Conservation (phyloP, 2,888 invertebrate species). For the Eubasilissa splendida region DNA sequence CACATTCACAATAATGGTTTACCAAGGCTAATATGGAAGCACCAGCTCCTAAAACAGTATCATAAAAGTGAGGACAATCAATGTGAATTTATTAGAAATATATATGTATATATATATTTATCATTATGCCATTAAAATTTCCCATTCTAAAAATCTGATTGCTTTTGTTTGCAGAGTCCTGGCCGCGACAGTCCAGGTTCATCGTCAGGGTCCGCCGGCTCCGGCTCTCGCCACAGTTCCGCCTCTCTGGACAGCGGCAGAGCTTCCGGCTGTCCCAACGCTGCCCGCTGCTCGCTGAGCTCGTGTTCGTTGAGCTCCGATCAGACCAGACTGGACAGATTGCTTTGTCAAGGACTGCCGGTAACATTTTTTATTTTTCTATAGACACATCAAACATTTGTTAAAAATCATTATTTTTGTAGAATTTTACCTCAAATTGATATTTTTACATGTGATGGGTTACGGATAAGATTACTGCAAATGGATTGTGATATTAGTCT, state of each 20-base stretch:
- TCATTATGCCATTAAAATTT: not conserved
- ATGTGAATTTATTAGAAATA: not conserved
- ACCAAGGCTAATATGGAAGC: no score
- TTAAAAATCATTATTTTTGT: no score
- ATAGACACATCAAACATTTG: no score
- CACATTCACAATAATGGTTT: no score
- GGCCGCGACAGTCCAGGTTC: constrained; percentile 95
- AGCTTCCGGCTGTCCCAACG: constrained; percentile 82
- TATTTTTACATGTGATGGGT: no score
- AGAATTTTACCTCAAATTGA: no score
- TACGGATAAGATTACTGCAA: no score
- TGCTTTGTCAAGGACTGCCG: constrained; percentile 81
- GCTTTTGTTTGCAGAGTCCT: constrained; percentile 78
- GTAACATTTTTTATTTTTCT: constrained; percentile 67
- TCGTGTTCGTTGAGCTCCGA: constrained; percentile 84
- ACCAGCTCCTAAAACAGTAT: no score
- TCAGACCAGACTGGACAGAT: constrained; percentile 80
- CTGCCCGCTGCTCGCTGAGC: constrained; percentile 76
- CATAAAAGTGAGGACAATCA: not conserved
- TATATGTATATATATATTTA: not conserved
- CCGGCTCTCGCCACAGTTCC: constrained; percentile 91
- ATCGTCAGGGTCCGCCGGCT: constrained; percentile 91
- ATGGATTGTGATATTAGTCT: no score
- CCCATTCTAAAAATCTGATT: not conserved
- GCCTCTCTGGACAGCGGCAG: constrained; percentile 93